Percentiles rank a stretch among this genome's conserved stretches.
These are phyloP conservation scores for Otolemur crassicaudatus DNA, from an alignment of 2,797 vertebrate genomes.

Conservation along the genomic window DNA sequence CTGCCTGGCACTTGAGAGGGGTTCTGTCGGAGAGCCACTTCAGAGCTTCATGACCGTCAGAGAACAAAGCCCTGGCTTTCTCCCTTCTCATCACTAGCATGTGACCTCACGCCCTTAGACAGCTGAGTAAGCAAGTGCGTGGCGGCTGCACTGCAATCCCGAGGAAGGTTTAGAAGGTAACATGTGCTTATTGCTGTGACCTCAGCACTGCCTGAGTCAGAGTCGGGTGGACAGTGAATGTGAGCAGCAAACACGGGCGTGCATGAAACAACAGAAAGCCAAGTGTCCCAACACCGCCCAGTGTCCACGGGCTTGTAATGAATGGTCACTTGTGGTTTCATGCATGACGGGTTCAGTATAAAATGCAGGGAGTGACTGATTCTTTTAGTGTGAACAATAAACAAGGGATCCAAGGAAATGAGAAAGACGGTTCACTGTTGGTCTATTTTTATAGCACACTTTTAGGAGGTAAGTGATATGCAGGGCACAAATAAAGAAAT, in stretches of 20 bases:
- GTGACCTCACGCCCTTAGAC: too few species aligned
- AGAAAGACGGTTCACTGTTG: background rate
- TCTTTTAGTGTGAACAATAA: background rate
- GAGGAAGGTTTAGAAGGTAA: accelerated
- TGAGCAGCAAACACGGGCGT: background rate
- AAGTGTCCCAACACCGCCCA: background rate
- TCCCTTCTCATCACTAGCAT: background rate
- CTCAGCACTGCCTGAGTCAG: background rate
- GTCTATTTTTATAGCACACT: background rate
- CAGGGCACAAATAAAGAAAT: background rate
- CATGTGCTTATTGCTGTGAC: background rate
- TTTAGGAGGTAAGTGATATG: background rate
- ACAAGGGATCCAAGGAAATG: background rate
- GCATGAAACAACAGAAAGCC: background rate
- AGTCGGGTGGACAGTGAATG: too few species aligned
- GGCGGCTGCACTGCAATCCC: too few species aligned
- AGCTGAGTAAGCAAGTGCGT: background rate
- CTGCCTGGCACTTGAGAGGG: background rate
- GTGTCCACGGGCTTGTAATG: background rate
- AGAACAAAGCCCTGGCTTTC: background rate
- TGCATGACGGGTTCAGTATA: background rate
- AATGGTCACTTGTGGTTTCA: background rate
- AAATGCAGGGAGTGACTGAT: background rate
- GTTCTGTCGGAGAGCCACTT: accelerated
- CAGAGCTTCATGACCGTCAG: accelerated